These are phyloP conservation scores for Polyommatus iphigenia DNA, from an alignment of 2,888 invertebrate species.

Conservation along the genomic window DNA sequence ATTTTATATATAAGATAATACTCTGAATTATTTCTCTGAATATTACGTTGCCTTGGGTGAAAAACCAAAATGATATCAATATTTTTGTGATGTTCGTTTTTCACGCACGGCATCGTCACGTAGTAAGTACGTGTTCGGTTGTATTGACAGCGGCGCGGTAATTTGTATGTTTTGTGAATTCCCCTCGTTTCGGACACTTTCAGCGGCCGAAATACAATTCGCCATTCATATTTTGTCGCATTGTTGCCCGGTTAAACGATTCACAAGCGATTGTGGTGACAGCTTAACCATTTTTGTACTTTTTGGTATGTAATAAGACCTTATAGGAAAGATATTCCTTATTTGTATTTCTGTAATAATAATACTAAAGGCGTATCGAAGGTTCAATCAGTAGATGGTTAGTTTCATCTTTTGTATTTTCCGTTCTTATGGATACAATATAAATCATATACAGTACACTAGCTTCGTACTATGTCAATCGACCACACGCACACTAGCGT, in stretches of 20 bases:
- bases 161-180: constrained; percentile 18
- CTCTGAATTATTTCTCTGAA: no score
- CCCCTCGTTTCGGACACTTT: constrained; percentile 7
- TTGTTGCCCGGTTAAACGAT: constrained; percentile 4
- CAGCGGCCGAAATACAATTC: neutral
- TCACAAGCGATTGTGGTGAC: neutral
- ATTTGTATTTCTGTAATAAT: no score
- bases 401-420: neutral
- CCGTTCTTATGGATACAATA: neutral
- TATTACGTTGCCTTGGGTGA: no score
- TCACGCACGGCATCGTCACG: neutral
- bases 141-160: neutral
- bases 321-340: no score
- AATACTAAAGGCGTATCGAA: no score
- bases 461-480: no score
- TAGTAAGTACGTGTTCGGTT: neutral
- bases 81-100: neutral
- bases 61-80: no score
- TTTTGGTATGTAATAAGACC: neutral
- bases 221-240: constrained; percentile 8
- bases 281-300: neutral
- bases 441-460: no score
- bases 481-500: no score
- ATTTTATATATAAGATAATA: no score
- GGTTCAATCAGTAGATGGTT: no score